These are phyloP conservation scores for Baccha elongata DNA, from an alignment of 2,888 invertebrate genomes.

Conservation along the genomic window DNA sequence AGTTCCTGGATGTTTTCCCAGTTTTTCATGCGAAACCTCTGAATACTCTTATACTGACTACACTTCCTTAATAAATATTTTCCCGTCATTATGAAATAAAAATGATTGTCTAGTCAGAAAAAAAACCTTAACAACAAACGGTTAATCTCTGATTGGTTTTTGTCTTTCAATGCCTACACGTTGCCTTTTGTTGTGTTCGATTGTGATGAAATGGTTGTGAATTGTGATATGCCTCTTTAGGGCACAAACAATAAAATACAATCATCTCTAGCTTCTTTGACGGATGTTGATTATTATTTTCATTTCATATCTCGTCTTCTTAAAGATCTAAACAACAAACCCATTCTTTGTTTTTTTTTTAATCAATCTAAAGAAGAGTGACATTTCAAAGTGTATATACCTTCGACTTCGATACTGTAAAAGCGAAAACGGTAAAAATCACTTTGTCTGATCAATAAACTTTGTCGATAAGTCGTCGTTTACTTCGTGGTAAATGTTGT, in stretches of 20 bases:
- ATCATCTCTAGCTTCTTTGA: conserved; percentile 43
- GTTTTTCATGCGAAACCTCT: too few relatives aligned
- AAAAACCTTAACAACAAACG: too few relatives aligned
- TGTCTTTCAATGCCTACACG: too few relatives aligned
- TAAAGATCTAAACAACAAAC: not conserved
- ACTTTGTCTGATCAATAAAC: conserved; percentile 70
- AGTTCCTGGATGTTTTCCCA: too few relatives aligned
- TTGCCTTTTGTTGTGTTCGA: too few relatives aligned
- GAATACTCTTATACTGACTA: too few relatives aligned
- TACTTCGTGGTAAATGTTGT: not conserved
- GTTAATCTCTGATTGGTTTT: too few relatives aligned
- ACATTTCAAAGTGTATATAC: conserved; percentile 58
- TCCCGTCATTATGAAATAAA: too few relatives aligned
- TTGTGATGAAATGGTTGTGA: too few relatives aligned
- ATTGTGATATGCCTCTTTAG: too few relatives aligned
- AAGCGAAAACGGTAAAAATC: conserved; percentile 71
- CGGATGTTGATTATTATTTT: conserved; percentile 50
- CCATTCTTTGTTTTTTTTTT: conserved; percentile 29
- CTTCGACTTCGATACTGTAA: conserved; percentile 30
- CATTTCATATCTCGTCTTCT: conserved; percentile 2
- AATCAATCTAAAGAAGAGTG: conserved; percentile 59
- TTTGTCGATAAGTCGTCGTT: conserved; percentile 44
- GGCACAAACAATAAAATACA: conserved; percentile 40
- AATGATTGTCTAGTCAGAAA: too few relatives aligned
- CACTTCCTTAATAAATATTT: too few relatives aligned